A percentile compares a stretch with the other conserved stretches of the same genome.
Conservation (phyloP, 2,113 vertebrate species). For the Aspiorhynchus laticeps region DNA sequence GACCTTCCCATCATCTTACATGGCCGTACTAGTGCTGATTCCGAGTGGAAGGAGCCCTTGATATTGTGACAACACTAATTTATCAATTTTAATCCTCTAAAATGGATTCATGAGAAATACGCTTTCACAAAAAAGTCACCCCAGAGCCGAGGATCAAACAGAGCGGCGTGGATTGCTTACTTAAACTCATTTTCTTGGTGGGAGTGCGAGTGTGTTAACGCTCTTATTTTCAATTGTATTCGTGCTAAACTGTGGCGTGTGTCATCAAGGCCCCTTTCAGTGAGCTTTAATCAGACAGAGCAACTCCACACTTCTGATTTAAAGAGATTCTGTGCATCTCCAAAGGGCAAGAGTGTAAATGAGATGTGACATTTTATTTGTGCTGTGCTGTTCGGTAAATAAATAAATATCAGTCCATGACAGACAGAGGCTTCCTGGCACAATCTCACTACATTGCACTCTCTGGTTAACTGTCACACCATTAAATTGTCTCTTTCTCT, state of each 20-base stretch:
- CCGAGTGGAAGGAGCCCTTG: constrained; percentile 7
- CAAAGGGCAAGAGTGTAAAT: constrained; percentile 77
- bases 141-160: constrained; percentile 23
- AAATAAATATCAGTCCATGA: constrained; percentile 93
- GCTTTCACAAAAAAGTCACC: constrained; percentile 27
- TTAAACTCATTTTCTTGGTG: constrained; percentile 15
- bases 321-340: constrained; percentile 77
- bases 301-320: constrained; percentile 71
- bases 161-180: background rate
- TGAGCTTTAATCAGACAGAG: constrained; percentile 73
- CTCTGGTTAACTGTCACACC: constrained; percentile 93
- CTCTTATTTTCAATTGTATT: constrained; percentile 58
- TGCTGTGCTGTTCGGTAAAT: constrained; percentile 82
- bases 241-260: constrained; percentile 54
- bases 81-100: constrained; percentile 41
- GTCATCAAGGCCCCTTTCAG: constrained; percentile 70
- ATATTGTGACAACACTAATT: constrained; percentile 42
- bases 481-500: constrained; percentile 87
- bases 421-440: constrained; percentile 83
- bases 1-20: constrained; percentile 52
- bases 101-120: constrained; percentile 43
- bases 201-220: background rate
- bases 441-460: constrained; percentile 79
- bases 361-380: constrained; percentile 84
- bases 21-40: constrained; percentile 19